Conservation (phyloP, 2,113 vertebrate species). For the Egretta garzetta region DNA sequence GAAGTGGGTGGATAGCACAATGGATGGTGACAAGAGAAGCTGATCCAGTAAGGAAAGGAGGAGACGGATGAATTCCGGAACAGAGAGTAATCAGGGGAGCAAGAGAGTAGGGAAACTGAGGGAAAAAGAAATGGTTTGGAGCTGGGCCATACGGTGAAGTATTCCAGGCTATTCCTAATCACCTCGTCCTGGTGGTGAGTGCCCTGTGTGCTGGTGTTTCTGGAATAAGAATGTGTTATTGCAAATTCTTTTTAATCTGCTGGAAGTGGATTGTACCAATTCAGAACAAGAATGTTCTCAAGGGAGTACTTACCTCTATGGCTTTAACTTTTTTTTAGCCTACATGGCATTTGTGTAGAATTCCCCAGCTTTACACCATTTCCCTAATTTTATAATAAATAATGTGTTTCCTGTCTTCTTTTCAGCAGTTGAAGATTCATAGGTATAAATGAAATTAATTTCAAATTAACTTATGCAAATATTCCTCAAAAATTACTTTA, state of each 20-base stretch:
- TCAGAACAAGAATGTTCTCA: background rate
- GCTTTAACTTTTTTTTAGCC: background rate
- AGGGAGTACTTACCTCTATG: background rate
- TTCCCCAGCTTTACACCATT: background rate
- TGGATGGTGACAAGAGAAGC: background rate
- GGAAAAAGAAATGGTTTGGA: background rate
- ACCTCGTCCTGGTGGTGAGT: background rate
- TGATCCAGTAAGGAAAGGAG: background rate
- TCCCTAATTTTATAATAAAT: background rate
- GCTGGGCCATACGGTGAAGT: background rate
- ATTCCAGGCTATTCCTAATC: background rate
- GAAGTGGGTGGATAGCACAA: slow-evolving; percentile 39
- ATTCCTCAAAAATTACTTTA: background rate
- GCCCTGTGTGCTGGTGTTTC: background rate
- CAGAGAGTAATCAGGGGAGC: background rate
- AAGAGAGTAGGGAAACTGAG: background rate
- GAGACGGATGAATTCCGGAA: background rate
- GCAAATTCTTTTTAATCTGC: background rate
- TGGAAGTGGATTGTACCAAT: background rate
- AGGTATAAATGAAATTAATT: background rate
- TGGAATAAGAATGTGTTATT: background rate
- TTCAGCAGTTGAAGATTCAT: background rate
- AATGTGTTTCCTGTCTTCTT: background rate
- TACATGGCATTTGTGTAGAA: background rate
- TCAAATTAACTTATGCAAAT: background rate